phyloP scores from a whole-genome alignment of 2,888 invertebrate genomes.

The Eupelmus urozonus region DNA sequence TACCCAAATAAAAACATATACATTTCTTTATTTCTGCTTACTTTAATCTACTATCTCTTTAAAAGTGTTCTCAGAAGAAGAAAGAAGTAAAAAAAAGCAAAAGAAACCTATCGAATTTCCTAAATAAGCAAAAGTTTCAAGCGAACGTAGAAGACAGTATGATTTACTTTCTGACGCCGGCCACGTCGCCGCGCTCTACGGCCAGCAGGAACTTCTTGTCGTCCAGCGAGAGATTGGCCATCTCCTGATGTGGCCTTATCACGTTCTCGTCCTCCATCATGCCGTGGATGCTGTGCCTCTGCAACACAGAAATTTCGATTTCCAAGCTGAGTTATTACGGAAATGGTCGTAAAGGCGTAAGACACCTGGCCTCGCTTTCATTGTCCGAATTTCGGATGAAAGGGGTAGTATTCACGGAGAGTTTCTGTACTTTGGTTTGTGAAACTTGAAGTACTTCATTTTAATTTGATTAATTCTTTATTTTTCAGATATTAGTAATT shows the following conservation, averaged over 20 bases:
- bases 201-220: conserved; percentile 97
- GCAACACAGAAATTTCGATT: conserved; percentile 66
- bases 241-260: conserved; percentile 92
- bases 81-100: background rate
- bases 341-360: no score
- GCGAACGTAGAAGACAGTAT: background rate
- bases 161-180: conserved; percentile 88
- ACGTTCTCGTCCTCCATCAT: conserved; percentile 95
- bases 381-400: no score
- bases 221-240: conserved; percentile 88
- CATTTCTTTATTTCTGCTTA: no score
- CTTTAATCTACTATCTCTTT: no score
- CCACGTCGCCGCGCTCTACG: conserved; percentile 97
- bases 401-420: no score
- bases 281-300: conserved; percentile 93
- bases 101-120: background rate
- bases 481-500: no score
- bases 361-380: no score
- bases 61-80: background rate
- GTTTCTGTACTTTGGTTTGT: no score
- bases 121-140: background rate
- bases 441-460: no score
- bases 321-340: no score
- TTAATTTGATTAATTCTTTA: no score
- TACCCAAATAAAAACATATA: no score